These are phyloP conservation scores for Serranus cabrilla DNA, from an alignment of 2,797 vertebrate genomes.

Conservation along the genomic window DNA sequence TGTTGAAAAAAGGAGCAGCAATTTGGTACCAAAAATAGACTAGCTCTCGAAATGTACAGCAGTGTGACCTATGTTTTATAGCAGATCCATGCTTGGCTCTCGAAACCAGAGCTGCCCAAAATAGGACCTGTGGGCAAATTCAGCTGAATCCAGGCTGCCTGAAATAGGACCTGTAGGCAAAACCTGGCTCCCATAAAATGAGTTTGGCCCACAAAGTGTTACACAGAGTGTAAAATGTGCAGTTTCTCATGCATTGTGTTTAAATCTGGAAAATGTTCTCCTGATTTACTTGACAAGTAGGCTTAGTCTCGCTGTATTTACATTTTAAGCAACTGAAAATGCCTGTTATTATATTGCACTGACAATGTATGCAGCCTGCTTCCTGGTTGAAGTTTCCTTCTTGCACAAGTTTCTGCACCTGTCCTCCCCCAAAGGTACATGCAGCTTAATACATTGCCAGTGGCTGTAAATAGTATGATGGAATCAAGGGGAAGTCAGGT, in stretches of 20 bases:
- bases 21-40: slow-evolving; percentile 38
- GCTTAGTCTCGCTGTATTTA: neutral
- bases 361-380: no score
- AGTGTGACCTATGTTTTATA: slow-evolving; percentile 43
- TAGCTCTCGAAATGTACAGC: slow-evolving; percentile 42
- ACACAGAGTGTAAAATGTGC: slow-evolving; percentile 33
- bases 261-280: slow-evolving; percentile 23
- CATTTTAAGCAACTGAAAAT: neutral
- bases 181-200: slow-evolving; percentile 45
- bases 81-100: slow-evolving; percentile 40
- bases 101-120: slow-evolving; percentile 53
- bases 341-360: no score
- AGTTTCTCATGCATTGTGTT: slow-evolving; percentile 15
- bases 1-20: slow-evolving; percentile 24
- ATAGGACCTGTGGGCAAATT: slow-evolving; percentile 71
- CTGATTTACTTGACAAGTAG: slow-evolving; percentile 2
- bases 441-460: no score
- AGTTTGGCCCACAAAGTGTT: slow-evolving; percentile 52
- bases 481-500: no score
- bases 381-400: neutral
- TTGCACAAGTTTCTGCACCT: neutral
- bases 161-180: slow-evolving; percentile 65
- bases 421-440: no score
- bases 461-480: no score
- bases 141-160: slow-evolving; percentile 41